Evolutionary conservation across 2,113 vertebrate species (phyloP).

Genomic region (Nettapus auritus): DNA sequence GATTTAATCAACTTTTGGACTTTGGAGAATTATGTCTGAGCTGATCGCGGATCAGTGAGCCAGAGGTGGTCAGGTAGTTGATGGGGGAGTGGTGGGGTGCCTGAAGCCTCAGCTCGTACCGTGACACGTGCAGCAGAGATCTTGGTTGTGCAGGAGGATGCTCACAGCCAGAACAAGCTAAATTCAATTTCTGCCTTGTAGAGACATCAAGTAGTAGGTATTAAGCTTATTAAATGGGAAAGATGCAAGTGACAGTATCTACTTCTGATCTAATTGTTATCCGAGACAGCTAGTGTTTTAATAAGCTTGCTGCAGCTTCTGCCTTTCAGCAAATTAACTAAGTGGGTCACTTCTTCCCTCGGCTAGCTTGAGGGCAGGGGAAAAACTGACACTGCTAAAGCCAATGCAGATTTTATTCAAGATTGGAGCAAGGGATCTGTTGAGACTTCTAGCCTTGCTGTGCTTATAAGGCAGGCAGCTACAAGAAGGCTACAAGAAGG

Average conservation of each 20-base stretch:
- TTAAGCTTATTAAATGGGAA: slow-evolving; percentile 4
- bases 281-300: not conserved
- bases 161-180: not conserved
- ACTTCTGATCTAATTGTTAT: slow-evolving; percentile 12
- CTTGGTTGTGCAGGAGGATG: fast-evolving
- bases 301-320: slow-evolving; percentile 15
- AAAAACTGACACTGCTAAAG: not conserved
- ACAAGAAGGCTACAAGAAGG: not conserved
- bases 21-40: not conserved
- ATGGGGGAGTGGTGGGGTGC: not conserved
- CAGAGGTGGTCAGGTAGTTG: not conserved
- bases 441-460: not conserved
- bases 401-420: not conserved
- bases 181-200: not conserved
- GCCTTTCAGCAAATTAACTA: slow-evolving; percentile 27
- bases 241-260: not conserved
- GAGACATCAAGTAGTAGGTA: not conserved
- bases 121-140: fast-evolving
- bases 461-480: not conserved
- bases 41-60: not conserved
- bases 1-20: not conserved
- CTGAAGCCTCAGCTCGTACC: not conserved
- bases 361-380: not conserved
- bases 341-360: slow-evolving; percentile 31
- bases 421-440: not conserved